Conservation (phyloP, 2,113 vertebrate genomes). For the Xenopus tropicalis region DNA sequence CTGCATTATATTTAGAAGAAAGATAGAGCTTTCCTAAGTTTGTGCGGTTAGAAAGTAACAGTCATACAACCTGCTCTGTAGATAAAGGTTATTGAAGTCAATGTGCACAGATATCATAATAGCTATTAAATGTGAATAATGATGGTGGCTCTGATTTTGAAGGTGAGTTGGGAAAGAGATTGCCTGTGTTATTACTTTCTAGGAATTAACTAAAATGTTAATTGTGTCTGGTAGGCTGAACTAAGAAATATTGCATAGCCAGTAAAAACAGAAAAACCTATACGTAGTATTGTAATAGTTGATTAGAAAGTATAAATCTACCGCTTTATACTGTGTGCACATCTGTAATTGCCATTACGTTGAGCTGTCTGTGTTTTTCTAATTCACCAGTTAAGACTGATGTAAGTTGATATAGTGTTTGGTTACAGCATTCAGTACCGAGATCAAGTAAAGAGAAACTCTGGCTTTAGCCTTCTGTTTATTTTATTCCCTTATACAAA, state of each 20-base stretch:
- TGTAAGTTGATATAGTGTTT: slow-evolving; percentile 36
- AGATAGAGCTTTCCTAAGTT: too few relatives aligned
- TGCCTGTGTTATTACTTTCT: neutral
- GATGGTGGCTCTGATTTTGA: too few relatives aligned
- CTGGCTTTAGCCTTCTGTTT: too few relatives aligned
- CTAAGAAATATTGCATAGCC: slow-evolving; percentile 11
- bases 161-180: too few relatives aligned
- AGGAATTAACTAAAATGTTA: neutral
- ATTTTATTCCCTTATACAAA: too few relatives aligned
- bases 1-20: too few relatives aligned
- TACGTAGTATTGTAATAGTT: slow-evolving; percentile 18
- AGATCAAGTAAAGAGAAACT: slow-evolving; percentile 12
- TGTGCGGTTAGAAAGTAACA: too few relatives aligned
- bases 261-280: slow-evolving; percentile 1
- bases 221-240: neutral
- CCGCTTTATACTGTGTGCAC: slow-evolving; percentile 5
- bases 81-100: too few relatives aligned
- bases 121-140: too few relatives aligned
- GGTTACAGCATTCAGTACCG: slow-evolving; percentile 14
- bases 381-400: slow-evolving; percentile 22
- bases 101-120: too few relatives aligned
- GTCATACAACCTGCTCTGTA: too few relatives aligned
- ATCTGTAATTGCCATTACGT: slow-evolving; percentile 26
- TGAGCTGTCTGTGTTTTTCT: slow-evolving; percentile 25
- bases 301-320: slow-evolving; percentile 31